A percentile compares a stretch with the other conserved stretches of the same genome.
These are phyloP conservation scores for Caranx melampygus DNA, from an alignment of 2,113 vertebrate species.

Conservation along the genomic window DNA sequence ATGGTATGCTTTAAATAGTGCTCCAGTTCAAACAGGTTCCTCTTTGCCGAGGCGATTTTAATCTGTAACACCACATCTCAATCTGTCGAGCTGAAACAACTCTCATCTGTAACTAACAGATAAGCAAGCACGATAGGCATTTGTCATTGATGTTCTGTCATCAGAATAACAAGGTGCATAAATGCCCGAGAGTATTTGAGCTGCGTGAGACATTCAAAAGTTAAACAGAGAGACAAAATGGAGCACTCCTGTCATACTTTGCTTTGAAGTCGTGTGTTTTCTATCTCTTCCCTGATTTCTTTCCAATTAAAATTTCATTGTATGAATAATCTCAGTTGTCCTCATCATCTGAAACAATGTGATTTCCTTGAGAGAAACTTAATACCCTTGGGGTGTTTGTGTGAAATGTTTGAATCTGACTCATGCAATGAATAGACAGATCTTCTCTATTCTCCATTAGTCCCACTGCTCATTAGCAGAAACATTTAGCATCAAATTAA, in stretches of 20 bases:
- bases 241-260: conserved; percentile 30
- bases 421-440: conserved; percentile 38
- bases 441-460: conserved; percentile 44
- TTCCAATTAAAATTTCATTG: conserved; percentile 69
- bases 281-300: conserved; percentile 23
- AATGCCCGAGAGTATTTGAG: conserved; percentile 61
- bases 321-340: conserved; percentile 59
- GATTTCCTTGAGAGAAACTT: conserved; percentile 53
- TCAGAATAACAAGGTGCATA: conserved; percentile 63
- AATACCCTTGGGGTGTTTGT: conserved; percentile 37
- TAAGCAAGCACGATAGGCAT: conserved; percentile 56
- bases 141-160: conserved; percentile 75
- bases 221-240: conserved; percentile 49
- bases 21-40: conserved; percentile 56
- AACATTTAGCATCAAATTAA: conserved; percentile 42
- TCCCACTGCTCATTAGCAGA: conserved; percentile 52
- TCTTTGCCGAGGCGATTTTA: conserved; percentile 56
- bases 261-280: conserved; percentile 55
- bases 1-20: conserved; percentile 54
- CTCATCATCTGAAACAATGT: conserved; percentile 46
- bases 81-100: conserved; percentile 55
- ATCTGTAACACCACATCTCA: conserved; percentile 62
- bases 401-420: conserved; percentile 42
- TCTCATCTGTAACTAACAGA: conserved; percentile 65
- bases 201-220: conserved; percentile 49